Evolutionary conservation across 2,113 vertebrate species (phyloP), one percentile per base, ranked within the genome.

Genomic region (Scartelaos histophorus): DNA sequence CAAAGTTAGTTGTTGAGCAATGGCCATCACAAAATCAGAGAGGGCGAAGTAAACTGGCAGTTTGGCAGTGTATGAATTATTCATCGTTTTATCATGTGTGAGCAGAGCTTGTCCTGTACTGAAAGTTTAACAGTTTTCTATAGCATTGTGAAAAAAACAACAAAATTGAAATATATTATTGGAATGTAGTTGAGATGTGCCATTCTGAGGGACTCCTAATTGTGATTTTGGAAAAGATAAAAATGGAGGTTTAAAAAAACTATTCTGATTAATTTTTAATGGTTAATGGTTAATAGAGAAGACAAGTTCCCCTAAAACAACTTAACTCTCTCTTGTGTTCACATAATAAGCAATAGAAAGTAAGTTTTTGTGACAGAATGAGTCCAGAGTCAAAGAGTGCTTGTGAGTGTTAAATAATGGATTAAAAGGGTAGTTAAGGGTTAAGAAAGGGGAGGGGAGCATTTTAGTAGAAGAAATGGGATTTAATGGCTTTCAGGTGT

Each of bases 331-430:
- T 68, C 66, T 64, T 57, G 67, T 66, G 62, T 6, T 2, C 13
- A 43, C 71, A 70, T 61, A 81, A 70, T 86, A 75, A 79, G 46
- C 19, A 82, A 45, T 17, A 67, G 22, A 75, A 72, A 70, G 82
- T 76, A 73, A 71, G 62, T 79, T 84, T 85, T 84, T 75, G 69
- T 83, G 81, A 90, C 84, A 85, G 80, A 87, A 78, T 88, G 81
- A 71, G 76, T 85, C 62, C 82, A 88, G 65, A 61, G 54, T 38
- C 56, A 74, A 72, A 80, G 65, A 70, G 47, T 70, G 22, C 58
- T 67, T 75, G 73, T 16, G 73, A 60, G 34, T 53, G n/a, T 68
- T 87, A 76, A 85, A 87, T 83, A 83, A 67, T 79, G 65, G 53
- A 81, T 80, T 77, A 71, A 35, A 72, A 45, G 77, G 72, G 76